Conservation (phyloP, 2,888 invertebrate genomes). For the Oxyteleia sp. region DNA sequence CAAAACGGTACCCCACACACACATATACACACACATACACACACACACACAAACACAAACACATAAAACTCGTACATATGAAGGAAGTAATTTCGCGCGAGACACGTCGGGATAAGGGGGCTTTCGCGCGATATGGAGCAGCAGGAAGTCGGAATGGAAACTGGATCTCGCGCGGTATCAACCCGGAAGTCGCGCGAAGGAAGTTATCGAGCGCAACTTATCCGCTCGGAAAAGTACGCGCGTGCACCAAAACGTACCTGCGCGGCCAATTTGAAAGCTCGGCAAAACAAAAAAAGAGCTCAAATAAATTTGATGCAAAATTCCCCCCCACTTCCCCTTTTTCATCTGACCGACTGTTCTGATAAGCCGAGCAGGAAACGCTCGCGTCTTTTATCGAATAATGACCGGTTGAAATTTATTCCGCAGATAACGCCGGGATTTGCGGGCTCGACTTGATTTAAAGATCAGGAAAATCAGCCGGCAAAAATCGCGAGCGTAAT, state of each 20-base stretch:
- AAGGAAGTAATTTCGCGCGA: slow-evolving; percentile 71
- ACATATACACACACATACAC: background rate
- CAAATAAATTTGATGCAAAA: no score
- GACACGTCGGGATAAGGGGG: slow-evolving; percentile 55
- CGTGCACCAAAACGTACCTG: no score
- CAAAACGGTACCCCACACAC: no score
- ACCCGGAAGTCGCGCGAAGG: slow-evolving; percentile 76
- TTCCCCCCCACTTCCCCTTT: no score
- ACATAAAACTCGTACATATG: slow-evolving; percentile 51
- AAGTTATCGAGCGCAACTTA: slow-evolving; percentile 63
- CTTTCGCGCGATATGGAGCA: slow-evolving; percentile 75
- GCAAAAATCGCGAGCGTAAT: slow-evolving; percentile 17
- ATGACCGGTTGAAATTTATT: slow-evolving; percentile 12
- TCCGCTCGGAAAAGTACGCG: slow-evolving; percentile 18
- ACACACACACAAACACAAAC: no score
- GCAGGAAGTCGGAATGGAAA: slow-evolving; percentile 78
- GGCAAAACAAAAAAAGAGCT: no score
- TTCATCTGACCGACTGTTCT: background rate
- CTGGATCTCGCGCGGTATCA: slow-evolving; percentile 77
- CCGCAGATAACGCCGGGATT: slow-evolving; percentile 1
- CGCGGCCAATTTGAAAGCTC: no score
- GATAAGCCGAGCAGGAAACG: slow-evolving; percentile 34
- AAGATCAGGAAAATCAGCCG: slow-evolving; percentile 31
- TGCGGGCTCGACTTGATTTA: slow-evolving; percentile 14
- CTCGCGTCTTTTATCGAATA: slow-evolving; percentile 4